A percentile compares a stretch with the other conserved stretches of the same genome.
phyloP scores from a whole-genome alignment of 2,797 vertebrate genomes.

The Dermochelys coriacea region DNA sequence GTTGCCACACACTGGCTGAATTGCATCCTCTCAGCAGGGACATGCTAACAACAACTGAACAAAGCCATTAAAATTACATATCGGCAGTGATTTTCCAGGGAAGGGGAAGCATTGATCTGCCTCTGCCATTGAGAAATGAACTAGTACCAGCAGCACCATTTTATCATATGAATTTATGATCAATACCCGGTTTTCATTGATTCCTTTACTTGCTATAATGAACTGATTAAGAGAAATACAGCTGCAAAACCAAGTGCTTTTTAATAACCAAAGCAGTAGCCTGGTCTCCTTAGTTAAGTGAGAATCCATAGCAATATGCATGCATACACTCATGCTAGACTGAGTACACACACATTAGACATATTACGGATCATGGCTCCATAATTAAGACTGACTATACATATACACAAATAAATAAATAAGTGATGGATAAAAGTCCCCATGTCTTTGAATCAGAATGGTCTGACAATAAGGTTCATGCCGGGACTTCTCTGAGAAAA shows the following conservation, averaged over 20 bases:
- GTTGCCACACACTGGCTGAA: background rate
- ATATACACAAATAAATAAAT: background rate
- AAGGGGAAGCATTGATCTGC: background rate
- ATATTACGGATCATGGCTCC: background rate
- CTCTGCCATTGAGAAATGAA: background rate
- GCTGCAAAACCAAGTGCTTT: background rate
- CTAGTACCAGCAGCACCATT: background rate
- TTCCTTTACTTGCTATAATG: background rate
- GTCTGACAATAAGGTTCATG: background rate
- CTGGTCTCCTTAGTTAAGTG: background rate
- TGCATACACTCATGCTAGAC: background rate
- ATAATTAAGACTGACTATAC: background rate
- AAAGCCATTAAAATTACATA: accelerated
- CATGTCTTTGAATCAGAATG: background rate
- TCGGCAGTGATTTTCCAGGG: accelerated
- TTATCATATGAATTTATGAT: conserved; percentile 12
- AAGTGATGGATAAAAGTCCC: background rate
- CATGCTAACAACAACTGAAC: accelerated
- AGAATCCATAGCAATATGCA: accelerated
- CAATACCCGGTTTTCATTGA: background rate
- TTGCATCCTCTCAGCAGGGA: background rate
- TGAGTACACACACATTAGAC: background rate
- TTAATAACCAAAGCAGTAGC: background rate
- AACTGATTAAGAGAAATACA: background rate
- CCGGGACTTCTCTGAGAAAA: background rate